A percentile compares a stretch with the other conserved stretches of the same genome.
Conservation (phyloP, 2,888 invertebrate species). For the Cheilosia urbana region DNA sequence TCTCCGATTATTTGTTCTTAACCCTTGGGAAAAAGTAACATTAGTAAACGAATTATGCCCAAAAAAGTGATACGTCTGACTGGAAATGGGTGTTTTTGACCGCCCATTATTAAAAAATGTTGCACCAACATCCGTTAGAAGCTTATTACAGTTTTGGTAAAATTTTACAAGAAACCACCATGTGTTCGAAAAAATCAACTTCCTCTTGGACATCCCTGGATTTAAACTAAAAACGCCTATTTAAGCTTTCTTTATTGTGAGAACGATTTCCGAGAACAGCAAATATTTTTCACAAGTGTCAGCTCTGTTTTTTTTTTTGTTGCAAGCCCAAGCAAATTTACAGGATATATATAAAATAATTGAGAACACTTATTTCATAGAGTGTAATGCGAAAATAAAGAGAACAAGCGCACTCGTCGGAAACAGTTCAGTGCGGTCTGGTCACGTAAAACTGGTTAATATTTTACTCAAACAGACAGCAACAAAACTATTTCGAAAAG, state of each 20-base stretch:
- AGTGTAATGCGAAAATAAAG: slow-evolving; percentile 30
- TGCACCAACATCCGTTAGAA: no score
- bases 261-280: not conserved
- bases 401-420: slow-evolving; percentile 55
- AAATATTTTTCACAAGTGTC: not conserved
- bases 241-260: not conserved
- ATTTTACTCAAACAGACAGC: slow-evolving; percentile 40
- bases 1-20: no score
- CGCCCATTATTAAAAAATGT: no score
- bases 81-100: no score
- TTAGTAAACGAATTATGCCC: no score
- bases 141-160: no score
- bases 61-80: no score
- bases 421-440: slow-evolving; percentile 45
- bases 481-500: slow-evolving; percentile 48
- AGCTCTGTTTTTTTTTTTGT: not conserved
- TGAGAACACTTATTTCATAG: slow-evolving; percentile 54
- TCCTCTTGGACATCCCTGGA: not conserved
- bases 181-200: no score
- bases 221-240: no score
- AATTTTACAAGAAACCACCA: no score
- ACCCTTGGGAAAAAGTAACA: no score
- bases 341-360: slow-evolving; percentile 69
- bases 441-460: slow-evolving; percentile 74
- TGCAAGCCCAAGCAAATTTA: slow-evolving; percentile 29